Base-by-base conservation (phyloP, 2,888 invertebrate species). In the Meganola albula region DNA sequence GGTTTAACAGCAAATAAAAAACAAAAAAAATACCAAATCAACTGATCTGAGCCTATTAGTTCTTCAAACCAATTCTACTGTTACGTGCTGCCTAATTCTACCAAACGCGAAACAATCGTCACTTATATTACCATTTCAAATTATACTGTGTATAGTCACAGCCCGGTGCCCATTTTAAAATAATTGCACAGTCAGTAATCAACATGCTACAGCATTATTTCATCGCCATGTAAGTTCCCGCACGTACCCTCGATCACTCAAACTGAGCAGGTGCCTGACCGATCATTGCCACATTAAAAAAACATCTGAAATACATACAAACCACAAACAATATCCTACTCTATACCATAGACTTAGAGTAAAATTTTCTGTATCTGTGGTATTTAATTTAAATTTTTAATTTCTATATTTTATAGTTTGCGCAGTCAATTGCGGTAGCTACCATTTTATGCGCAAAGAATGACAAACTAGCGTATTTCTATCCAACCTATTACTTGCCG, bases 241-340 rank as follows among this genome's bases (percentile, higher is more conserved):
- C 64, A 59, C 67, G 63, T 67, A 54, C 44, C 54, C 51, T 43
- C 59, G 59, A 69, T 72, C 71, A 68, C 62, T 73, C 70, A 70
- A 51, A 52, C 64, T 44, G 44, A 48, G 72, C 74, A 74, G 74
- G 70, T 74, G 74, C 21, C 29, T 51, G 55, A 58, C 42, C 53
- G 47, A 49, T 47, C 48, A 44, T 34, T 40, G 56, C 49, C 46
- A 37, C 24, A 35, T 31, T 44, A 38, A 42, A 39, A 36, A 49
- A 58, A 52, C 46, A 50, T 25, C 49, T 10, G 34, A 57, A 18
- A 36, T n/a, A 2, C 14, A 24, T 4, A 12, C 1, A 6, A n/a
- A 8, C 3, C 5, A 4, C 27, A 34, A 25, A 8, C 9, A 18
- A 46, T 40, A 27, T 13, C 30, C 5, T 11, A 35, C 33, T 38